Base-by-base conservation (phyloP, 2,113 vertebrate genomes). In the Dissostichus mawsoni region DNA sequence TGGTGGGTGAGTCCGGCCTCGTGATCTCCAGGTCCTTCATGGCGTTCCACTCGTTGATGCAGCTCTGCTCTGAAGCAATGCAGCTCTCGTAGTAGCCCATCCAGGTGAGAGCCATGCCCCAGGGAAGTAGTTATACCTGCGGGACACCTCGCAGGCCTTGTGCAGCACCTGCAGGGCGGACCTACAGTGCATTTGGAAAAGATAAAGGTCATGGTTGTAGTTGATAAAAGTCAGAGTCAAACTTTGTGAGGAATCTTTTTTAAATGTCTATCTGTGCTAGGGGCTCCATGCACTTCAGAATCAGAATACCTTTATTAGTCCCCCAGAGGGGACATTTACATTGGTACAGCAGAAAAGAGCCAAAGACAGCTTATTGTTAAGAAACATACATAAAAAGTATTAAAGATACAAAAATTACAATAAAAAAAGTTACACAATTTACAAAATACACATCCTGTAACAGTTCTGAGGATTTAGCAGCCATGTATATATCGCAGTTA, bases 31-130 rank as follows among this genome's bases (percentile, higher is more conserved):
- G 90, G 93, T 99, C 98, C 91, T 96, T 97, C 98, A 99, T 99
- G 17, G 97, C 94, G 0, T 99, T 99, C 98, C 98, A 99, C 94
- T 99, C 97, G 0, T 99, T 99, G 93, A 99, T 96, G 96, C 96
- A 98, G 94, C 97, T 99, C 95, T 99, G 98, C 0, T 99, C 97
- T 0, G 98, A 99, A 83, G 95, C 75, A 33, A 99, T 97, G 93
- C 98, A 98, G 94, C 97, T 98, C 70, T 99, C 97, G 0, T 99
- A 99, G 94, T 97, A 99, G 1, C 97, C 96, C 85, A 94, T 97
- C 98, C 98, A 99, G 74, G 97, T 96, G 74, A 99, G 95, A 0
- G 97, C 96, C 91, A 98, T 95, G 1, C 98, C 97, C 98, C 97
- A 0, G 97, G 98, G 92, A 98, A 99, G 92, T 99, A 99, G 94